phyloP scores from a whole-genome alignment of 2,113 vertebrate genomes.

The Oreocharis arfaki region DNA sequence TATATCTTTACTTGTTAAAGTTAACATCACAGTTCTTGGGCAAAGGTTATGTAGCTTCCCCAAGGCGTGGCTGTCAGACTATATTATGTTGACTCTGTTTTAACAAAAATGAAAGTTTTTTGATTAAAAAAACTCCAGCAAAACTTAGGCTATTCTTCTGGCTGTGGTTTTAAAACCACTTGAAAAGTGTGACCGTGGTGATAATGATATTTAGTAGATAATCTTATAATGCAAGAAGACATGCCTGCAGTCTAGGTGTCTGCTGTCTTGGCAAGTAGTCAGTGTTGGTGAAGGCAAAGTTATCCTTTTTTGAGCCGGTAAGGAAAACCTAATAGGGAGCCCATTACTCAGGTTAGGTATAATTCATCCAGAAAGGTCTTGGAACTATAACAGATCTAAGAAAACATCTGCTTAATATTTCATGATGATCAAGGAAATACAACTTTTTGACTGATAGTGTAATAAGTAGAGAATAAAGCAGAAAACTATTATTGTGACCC shows the following conservation, averaged over 20 bases:
- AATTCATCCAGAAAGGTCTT: neutral
- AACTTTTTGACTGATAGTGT: neutral
- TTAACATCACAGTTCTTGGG: neutral
- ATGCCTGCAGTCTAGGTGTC: neutral
- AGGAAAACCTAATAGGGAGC: neutral
- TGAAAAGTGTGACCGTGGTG: neutral
- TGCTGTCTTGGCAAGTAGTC: neutral
- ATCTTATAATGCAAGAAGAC: neutral
- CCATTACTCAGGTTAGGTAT: neutral
- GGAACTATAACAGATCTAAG: neutral
- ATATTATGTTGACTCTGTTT: neutral
- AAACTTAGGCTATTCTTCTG: neutral
- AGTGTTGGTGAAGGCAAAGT: neutral
- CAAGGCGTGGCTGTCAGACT: neutral
- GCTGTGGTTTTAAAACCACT: neutral
- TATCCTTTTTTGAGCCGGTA: neutral
- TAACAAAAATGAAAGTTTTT: neutral
- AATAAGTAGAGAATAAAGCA: neutral
- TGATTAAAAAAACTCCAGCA: neutral
- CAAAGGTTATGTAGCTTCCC: neutral
- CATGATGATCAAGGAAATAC: neutral
- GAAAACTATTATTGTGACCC: neutral
- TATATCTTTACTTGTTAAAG: neutral
- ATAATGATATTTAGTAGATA: neutral
- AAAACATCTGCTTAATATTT: neutral